Conservation (phyloP, 2,113 vertebrate genomes). For the Notarius quadriscutis region DNA sequence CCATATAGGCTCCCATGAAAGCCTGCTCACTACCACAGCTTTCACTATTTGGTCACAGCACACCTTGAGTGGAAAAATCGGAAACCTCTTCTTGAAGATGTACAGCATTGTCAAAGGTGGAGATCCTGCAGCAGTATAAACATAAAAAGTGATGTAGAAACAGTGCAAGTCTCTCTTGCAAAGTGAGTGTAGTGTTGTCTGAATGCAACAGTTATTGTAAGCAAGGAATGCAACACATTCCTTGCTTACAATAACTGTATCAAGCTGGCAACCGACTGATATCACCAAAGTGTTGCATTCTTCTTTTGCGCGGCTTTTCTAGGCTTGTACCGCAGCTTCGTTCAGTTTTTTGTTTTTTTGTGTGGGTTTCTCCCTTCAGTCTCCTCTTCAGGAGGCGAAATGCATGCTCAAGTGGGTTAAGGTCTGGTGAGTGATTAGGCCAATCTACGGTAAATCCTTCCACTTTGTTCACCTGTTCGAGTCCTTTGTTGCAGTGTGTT, state of each 20-base stretch:
- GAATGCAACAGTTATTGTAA: too few relatives aligned
- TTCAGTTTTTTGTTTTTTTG: neutral
- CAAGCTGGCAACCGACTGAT: too few relatives aligned
- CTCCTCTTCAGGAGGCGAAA: neutral
- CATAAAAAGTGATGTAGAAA: neutral
- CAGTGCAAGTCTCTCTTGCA: neutral
- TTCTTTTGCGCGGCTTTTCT: too few relatives aligned
- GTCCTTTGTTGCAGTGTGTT: neutral
- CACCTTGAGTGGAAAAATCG: too few relatives aligned
- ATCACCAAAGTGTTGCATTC: too few relatives aligned
- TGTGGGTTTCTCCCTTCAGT: neutral
- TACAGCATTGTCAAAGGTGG: neutral
- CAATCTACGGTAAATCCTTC: neutral
- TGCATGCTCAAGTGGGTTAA: neutral
- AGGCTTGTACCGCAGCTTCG: too few relatives aligned
- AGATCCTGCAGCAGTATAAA: neutral
- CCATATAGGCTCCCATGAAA: neutral
- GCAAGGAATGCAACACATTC: too few relatives aligned
- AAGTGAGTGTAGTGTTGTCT: neutral
- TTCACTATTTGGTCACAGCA: neutral
- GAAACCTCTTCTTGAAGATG: neutral
- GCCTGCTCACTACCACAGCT: neutral
- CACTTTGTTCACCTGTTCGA: too few relatives aligned
- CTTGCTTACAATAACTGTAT: too few relatives aligned
- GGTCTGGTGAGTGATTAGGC: neutral